These are phyloP conservation scores for Parapristionchus giblindavisi DNA, from an alignment of 2,888 invertebrate genomes.

Conservation along the genomic window DNA sequence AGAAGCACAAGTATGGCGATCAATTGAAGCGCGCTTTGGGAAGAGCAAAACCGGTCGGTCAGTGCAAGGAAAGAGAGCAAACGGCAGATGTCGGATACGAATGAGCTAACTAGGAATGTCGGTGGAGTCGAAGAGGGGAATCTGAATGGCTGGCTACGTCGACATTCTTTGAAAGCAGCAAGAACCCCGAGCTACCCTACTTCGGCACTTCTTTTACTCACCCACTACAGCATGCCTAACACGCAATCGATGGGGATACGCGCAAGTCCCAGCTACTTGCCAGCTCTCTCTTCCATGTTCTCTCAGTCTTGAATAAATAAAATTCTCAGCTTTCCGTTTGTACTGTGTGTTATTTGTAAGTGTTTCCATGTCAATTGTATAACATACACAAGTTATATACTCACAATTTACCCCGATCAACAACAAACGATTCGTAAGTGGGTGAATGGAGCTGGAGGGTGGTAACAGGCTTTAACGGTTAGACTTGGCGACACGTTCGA, in stretches of 20 bases:
- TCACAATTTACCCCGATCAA: constrained; percentile 39
- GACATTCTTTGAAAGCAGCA: constrained; percentile 12
- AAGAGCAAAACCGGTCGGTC: constrained; percentile 23
- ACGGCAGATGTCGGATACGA: constrained; percentile 22
- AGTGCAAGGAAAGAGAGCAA: constrained; percentile 2
- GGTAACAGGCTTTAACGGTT: constrained; percentile 86
- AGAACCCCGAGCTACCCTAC: too few relatives aligned
- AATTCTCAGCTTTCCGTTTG: not conserved
- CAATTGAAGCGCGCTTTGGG: constrained; percentile 34
- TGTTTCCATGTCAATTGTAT: constrained; percentile 11
- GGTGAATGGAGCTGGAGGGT: constrained; percentile 8
- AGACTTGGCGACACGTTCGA: constrained; percentile 99
- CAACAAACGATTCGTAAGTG: constrained; percentile 37
- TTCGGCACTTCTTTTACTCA: not conserved
- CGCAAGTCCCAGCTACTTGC: constrained; percentile 9
- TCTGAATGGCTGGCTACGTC: constrained; percentile 1
- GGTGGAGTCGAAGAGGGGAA: too few relatives aligned
- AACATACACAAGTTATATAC: constrained; percentile 12
- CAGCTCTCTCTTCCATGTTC: not conserved
- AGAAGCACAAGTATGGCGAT: constrained; percentile 15
- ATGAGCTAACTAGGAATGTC: too few relatives aligned
- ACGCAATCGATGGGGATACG: constrained; percentile 38
- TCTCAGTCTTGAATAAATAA: not conserved
- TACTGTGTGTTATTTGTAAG: not conserved
- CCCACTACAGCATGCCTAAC: constrained; percentile 5